Base-by-base conservation (phyloP, 2,888 invertebrate species). In the Sceliomorpha sp. region DNA sequence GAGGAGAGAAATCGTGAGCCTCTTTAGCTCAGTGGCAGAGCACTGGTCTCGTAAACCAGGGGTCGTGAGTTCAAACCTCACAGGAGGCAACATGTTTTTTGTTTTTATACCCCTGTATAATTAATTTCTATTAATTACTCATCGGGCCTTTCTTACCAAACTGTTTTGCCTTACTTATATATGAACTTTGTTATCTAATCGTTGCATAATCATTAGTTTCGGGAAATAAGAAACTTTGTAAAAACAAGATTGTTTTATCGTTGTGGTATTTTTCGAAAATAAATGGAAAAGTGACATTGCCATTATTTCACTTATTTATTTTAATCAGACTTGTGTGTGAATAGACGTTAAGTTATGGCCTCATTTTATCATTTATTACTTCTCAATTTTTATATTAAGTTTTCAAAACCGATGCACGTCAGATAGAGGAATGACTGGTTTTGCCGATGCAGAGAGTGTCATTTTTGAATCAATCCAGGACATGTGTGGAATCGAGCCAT, bases 41-140 rank as follows among this genome's bases (percentile, higher is more conserved):
- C 94, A 93, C 93, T 93, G 93, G 94, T 94, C 93, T 94, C 93
- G 93, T 94, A 94, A 94, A 94, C 93, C 93, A 93, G 93, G 92
- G 93, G 93, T 93, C 94, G 93, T 93, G 93, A 93, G 94, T 94
- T 94, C 94, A 93, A 94, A 92, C 93, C 93, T 93, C 93, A 93
- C 93, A 93, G 93, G 93, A 92, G 93, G 93, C 93, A 93, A 42
- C 20, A 36, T 66, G 55, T n/a, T 36, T 70, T 73, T 75, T 76
- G 64, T 78, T 74, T 74, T 55, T 51, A 29, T 8, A 36, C 1
- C 13, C 5, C 1, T 24, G 1, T 9, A 20, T 31, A 8, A n/a
- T 39, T 10, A 8, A 1, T 36, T n/a, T 13, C 9, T 10, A 29
- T 8, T 9, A n/a, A n/a, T n/a, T n/a, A n/a, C 9, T 27, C 1